Evolutionary conservation across 2,113 vertebrate genomes (phyloP).

Genomic region (Nicator chloris): DNA sequence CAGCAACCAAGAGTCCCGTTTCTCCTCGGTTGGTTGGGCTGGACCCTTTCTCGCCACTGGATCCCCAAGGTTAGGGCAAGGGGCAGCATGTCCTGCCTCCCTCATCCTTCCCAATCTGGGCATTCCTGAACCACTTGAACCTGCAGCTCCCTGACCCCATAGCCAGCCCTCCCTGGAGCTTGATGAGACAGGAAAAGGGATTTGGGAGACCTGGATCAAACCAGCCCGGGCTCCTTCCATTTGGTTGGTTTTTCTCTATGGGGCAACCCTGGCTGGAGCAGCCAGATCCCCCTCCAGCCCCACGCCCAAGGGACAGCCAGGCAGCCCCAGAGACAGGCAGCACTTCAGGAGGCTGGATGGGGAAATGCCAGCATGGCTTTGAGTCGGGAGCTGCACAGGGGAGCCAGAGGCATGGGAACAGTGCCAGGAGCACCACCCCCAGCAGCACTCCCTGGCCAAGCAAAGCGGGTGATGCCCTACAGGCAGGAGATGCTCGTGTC

Average conservation of each 20-base stretch:
- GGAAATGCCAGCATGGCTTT: background rate
- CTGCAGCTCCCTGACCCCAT: background rate
- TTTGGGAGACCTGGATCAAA: background rate
- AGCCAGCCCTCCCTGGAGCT: background rate
- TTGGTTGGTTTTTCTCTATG: background rate
- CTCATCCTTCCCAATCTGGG: background rate
- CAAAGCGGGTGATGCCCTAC: background rate
- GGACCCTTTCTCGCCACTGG: background rate
- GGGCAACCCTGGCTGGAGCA: background rate
- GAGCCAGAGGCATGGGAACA: background rate
- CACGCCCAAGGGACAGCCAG: fast-evolving
- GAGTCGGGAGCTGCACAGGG: background rate
- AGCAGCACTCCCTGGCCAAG: background rate
- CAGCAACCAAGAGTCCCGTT: fast-evolving
- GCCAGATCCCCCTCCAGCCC: background rate
- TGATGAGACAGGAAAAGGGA: background rate
- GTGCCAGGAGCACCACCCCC: fast-evolving
- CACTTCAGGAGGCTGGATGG: background rate
- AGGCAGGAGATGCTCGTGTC: background rate
- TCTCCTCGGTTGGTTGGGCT: too few species aligned
- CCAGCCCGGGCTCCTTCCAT: fast-evolving
- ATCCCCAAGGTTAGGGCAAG: too few species aligned
- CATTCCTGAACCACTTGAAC: background rate
- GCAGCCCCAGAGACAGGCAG: background rate
- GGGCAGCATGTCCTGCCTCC: background rate